Evolutionary conservation across 2,888 invertebrate species (phyloP).

Genomic region (Celastrina argiolus): DNA sequence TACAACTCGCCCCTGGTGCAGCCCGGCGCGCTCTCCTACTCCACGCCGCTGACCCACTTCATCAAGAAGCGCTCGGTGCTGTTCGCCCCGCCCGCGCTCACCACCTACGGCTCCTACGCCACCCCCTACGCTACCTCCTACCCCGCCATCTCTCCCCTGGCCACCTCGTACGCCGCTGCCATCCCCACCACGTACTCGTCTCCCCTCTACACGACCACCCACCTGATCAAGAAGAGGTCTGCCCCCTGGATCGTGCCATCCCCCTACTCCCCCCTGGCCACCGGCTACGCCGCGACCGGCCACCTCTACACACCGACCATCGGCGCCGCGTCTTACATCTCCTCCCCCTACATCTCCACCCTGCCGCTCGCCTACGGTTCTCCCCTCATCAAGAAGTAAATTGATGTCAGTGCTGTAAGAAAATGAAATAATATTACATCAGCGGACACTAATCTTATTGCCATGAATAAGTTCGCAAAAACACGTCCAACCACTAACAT

Average conservation of each 20-base stretch:
- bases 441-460: neutral
- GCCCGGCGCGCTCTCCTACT: conserved; percentile 51
- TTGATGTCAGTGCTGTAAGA: neutral
- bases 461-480: neutral
- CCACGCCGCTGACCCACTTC: conserved; percentile 46
- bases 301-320: neutral
- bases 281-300: neutral
- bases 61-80: conserved; percentile 47
- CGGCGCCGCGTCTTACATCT: conserved; percentile 26
- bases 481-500: neutral
- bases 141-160: conserved; percentile 39
- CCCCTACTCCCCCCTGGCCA: conserved; percentile 19
- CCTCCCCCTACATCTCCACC: conserved; percentile 39
- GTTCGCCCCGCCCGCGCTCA: conserved; percentile 29
- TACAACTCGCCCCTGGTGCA: conserved; percentile 58
- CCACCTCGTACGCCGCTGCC: conserved; percentile 34
- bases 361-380: conserved; percentile 26
- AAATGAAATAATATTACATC: neutral
- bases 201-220: conserved; percentile 34
- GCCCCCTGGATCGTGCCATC: conserved; percentile 38
- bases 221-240: conserved; percentile 54
- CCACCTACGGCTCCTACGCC: conserved; percentile 26
- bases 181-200: conserved; percentile 31
- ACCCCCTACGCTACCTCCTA: conserved; percentile 46
- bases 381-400: conserved; percentile 32